Evolutionary conservation across 2,888 invertebrate genomes (phyloP).

Genomic region (Platerodrilus igneus): DNA sequence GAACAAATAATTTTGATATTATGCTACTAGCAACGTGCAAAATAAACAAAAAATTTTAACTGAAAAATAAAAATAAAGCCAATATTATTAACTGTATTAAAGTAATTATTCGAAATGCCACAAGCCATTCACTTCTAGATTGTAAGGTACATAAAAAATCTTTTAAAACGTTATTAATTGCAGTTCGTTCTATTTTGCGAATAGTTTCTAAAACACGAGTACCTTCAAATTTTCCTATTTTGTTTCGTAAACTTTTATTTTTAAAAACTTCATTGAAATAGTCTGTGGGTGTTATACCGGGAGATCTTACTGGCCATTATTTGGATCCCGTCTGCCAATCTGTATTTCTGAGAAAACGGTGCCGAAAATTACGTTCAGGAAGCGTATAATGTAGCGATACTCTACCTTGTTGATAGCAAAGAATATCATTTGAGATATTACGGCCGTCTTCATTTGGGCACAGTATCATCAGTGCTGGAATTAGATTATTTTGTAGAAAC

Average conservation of each 20-base stretch:
- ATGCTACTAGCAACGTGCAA: too few relatives aligned
- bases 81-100: too few relatives aligned
- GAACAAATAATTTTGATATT: too few relatives aligned
- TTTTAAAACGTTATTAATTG: conserved; percentile 4
- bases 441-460: neutral
- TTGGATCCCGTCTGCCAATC: neutral
- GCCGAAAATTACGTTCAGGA: neutral
- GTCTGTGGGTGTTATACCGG: neutral
- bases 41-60: too few relatives aligned
- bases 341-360: too few relatives aligned
- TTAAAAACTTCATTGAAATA: neutral
- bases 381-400: neutral
- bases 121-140: too few relatives aligned
- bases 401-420: conserved; percentile 6
- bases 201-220: neutral
- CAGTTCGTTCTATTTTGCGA: neutral
- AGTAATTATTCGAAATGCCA: too few relatives aligned
- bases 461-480: neutral
- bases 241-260: neutral
- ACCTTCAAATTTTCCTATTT: neutral
- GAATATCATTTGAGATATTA: conserved; percentile 2
- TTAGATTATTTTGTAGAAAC: conserved; percentile 9
- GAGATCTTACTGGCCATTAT: neutral
- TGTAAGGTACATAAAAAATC: too few relatives aligned
- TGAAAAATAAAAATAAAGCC: too few relatives aligned